phyloP scores from a whole-genome alignment of 2,113 vertebrate genomes.

The Mungos mungo region DNA sequence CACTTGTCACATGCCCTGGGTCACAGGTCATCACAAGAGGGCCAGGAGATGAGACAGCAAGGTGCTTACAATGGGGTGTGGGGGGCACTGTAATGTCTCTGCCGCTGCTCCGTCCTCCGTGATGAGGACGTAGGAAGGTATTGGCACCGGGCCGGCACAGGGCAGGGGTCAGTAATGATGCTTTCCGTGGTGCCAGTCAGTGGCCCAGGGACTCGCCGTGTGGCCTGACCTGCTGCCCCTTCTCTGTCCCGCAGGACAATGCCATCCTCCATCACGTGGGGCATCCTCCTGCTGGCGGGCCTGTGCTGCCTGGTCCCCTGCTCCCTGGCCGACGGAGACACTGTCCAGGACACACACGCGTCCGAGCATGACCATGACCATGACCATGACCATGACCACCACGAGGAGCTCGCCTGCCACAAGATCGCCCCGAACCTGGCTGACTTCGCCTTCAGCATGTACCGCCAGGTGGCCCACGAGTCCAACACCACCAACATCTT shows the following conservation, averaged over 20 bases:
- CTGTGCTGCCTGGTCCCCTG: conserved; percentile 42
- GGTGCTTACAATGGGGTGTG: background rate
- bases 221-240: background rate
- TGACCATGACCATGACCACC: background rate
- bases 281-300: conserved; percentile 31
- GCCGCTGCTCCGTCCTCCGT: rapidly evolving
- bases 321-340: background rate
- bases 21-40: background rate
- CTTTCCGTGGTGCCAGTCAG: rapidly evolving
- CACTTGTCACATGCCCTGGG: rapidly evolving
- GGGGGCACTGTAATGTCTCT: rapidly evolving
- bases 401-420: background rate
- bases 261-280: background rate
- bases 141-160: rapidly evolving
- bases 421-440: conserved; percentile 79
- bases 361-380: background rate
- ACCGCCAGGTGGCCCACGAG: conserved; percentile 80
- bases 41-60: rapidly evolving
- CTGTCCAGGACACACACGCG: background rate
- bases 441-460: conserved; percentile 88
- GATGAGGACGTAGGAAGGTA: rapidly evolving
- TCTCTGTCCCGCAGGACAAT: conserved; percentile 50
- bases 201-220: rapidly evolving
- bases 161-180: background rate
- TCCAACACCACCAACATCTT: conserved; percentile 82